Evolutionary conservation across 2,797 vertebrate species (phyloP).

Genomic region (Leptodactylus fallax): DNA sequence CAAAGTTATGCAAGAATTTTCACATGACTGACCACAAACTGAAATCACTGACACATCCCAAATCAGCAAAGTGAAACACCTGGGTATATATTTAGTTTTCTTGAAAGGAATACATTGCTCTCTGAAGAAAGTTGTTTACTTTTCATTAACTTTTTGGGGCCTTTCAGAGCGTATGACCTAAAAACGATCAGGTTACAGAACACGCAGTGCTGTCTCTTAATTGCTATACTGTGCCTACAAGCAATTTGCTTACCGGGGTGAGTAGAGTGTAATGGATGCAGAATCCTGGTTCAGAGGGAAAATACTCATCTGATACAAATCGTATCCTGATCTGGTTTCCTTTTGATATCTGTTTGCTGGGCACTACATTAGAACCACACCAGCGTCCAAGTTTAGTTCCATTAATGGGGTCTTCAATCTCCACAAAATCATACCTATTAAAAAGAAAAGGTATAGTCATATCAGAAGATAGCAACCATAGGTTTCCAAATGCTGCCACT

Average conservation of each 20-base stretch:
- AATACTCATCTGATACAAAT: conserved; percentile 96
- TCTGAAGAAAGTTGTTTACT: conserved; percentile 52
- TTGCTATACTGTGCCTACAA: conserved; percentile 48
- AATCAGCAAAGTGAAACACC: conserved; percentile 62
- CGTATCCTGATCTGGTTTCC: conserved; percentile 92
- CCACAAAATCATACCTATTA: conserved; percentile 95
- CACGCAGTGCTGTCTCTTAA: conserved; percentile 27
- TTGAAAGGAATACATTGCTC: conserved; percentile 52
- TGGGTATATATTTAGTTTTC: conserved; percentile 62
- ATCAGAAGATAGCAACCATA: too few relatives aligned
- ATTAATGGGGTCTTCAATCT: conserved; percentile 90
- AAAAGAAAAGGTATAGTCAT: conserved; percentile 1
- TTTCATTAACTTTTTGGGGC: conserved; percentile 60
- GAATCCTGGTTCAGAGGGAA: conserved; percentile 95
- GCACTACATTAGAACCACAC: conserved; percentile 88
- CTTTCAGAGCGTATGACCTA: conserved; percentile 35
- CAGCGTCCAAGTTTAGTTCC: conserved; percentile 89
- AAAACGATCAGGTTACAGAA: conserved; percentile 47
- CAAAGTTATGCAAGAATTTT: conserved; percentile 54
- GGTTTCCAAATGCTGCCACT: too few relatives aligned
- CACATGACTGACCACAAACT: conserved; percentile 58
- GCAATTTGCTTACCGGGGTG: conserved; percentile 80
- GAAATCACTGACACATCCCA: conserved; percentile 56
- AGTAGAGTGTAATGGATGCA: conserved; percentile 89
- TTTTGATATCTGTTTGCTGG: conserved; percentile 85